Percentiles rank a stretch among this genome's conserved stretches.
Evolutionary conservation across 2,797 vertebrate genomes (phyloP).

Genomic region (Hoplostethus atlanticus): DNA sequence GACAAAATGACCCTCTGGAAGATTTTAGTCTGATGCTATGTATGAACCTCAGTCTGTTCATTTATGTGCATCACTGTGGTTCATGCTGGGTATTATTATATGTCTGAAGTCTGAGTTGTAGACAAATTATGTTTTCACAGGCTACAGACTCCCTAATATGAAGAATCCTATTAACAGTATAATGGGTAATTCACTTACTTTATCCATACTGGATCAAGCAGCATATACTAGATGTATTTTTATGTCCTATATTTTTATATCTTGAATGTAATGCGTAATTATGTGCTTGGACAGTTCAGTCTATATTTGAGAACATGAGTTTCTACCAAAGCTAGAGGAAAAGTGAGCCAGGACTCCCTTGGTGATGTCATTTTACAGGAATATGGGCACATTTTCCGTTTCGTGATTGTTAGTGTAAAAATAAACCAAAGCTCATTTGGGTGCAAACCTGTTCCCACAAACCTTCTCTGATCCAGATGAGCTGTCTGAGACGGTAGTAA

Average conservation of each 20-base stretch:
- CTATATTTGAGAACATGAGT: conserved; percentile 10
- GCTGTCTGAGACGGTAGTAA: no score
- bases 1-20: conserved; percentile 34
- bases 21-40: conserved; percentile 35
- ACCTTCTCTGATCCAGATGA: no score
- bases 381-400: no score
- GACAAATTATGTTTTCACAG: background rate
- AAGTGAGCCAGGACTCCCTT: conserved; percentile 14
- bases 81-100: background rate
- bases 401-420: no score
- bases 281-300: conserved; percentile 14
- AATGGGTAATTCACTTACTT: no score
- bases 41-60: background rate
- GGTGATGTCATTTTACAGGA: conserved; percentile 11
- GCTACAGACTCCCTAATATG: no score
- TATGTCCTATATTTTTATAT: background rate
- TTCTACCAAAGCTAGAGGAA: conserved; percentile 9
- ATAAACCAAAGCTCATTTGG: no score
- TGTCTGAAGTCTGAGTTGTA: background rate
- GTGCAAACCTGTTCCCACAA: no score
- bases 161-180: no score
- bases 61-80: no score
- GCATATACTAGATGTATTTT: background rate
- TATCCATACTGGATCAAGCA: no score
- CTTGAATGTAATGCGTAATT: background rate